phyloP scores from a whole-genome alignment of 2,113 vertebrate species.

The Strix aluco region DNA sequence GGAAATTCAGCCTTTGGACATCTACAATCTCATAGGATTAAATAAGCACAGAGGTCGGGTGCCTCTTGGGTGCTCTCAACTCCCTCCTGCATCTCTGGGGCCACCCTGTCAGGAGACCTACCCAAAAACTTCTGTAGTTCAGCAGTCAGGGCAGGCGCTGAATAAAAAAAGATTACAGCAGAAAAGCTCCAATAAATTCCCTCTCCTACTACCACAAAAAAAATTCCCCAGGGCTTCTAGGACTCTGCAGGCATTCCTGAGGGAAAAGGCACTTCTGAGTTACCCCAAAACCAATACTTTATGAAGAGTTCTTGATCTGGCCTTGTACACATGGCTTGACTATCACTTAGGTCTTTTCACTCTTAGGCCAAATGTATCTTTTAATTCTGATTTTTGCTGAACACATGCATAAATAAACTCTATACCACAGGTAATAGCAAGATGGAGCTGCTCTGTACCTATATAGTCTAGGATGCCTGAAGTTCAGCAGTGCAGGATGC shows the following conservation, averaged over 20 bases:
- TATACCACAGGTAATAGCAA: neutral
- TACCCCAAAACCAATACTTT: neutral
- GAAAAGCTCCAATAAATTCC: neutral
- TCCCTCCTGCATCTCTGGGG: neutral
- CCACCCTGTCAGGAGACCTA: neutral
- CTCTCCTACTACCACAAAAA: neutral
- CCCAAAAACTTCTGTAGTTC: neutral
- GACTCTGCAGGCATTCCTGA: neutral
- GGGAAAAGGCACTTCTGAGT: neutral
- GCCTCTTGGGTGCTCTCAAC: rapidly evolving
- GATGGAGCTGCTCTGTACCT: neutral
- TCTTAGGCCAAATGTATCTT: neutral
- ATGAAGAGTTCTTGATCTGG: neutral
- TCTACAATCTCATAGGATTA: neutral
- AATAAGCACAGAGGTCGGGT: neutral
- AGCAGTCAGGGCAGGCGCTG: neutral
- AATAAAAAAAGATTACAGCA: neutral
- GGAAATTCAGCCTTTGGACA: neutral
- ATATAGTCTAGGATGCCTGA: neutral
- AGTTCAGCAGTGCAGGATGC: neutral
- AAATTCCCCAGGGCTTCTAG: neutral
- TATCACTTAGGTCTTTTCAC: neutral
- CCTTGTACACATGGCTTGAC: neutral
- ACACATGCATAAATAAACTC: neutral
- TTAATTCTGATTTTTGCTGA: neutral